Evolutionary conservation across 2,113 vertebrate genomes (phyloP).

Genomic region (Podocnemis expansa): DNA sequence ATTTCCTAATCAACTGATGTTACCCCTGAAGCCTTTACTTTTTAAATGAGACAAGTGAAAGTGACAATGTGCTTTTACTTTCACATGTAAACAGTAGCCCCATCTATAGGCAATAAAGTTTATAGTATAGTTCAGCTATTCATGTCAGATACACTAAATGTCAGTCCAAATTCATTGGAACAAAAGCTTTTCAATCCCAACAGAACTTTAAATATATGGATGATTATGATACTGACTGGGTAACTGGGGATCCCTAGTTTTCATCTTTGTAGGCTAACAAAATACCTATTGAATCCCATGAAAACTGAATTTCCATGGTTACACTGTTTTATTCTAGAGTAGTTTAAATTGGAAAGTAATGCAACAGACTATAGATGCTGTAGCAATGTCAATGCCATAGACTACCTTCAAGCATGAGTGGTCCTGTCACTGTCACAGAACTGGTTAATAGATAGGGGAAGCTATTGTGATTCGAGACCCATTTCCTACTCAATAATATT

Average conservation of each 20-base stretch:
- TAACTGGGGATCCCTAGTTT: not conserved
- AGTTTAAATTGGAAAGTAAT: not conserved
- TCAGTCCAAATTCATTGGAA: not conserved
- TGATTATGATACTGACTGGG: not conserved
- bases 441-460: not conserved
- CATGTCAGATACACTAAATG: not conserved
- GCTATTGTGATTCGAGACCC: no score
- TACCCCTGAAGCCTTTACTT: conserved; percentile 17
- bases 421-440: not conserved
- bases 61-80: not conserved
- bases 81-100: not conserved
- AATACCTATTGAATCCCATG: not conserved
- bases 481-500: not conserved
- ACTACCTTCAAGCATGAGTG: not conserved
- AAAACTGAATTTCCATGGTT: not conserved
- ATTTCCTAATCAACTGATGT: conserved; percentile 38
- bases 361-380: not conserved
- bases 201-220: not conserved
- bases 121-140: not conserved
- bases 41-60: conserved; percentile 7
- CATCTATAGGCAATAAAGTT: not conserved
- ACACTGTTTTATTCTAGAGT: not conserved
- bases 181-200: not conserved
- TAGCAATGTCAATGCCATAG: not conserved
- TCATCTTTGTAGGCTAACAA: not conserved